A percentile compares a stretch with the other conserved stretches of the same genome.
Evolutionary conservation across 2,797 vertebrate genomes (phyloP).

Genomic region (Onychomys torridus): DNA sequence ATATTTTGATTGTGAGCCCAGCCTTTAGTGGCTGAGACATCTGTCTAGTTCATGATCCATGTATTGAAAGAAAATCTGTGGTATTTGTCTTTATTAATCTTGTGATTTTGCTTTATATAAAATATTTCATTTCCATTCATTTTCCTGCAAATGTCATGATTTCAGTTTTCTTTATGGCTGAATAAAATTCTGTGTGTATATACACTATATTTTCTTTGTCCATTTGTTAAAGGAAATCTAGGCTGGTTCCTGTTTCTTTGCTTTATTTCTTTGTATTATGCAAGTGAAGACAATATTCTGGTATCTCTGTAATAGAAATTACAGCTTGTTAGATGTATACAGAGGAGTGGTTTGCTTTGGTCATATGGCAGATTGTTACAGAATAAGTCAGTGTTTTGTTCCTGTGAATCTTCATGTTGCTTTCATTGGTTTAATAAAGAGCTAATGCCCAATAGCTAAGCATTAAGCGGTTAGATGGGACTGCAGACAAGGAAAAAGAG

Average conservation of each 20-base stretch:
- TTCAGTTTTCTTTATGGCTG: not conserved
- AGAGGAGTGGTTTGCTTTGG: not conserved
- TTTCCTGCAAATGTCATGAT: not conserved
- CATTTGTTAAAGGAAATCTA: not conserved
- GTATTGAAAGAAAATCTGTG: not conserved
- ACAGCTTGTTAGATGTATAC: not conserved
- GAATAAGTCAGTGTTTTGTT: too few species aligned
- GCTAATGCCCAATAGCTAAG: too few species aligned
- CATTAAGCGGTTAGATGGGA: too few species aligned
- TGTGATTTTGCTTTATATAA: not conserved
- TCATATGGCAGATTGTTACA: too few species aligned
- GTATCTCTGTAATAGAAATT: not conserved
- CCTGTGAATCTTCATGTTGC: too few species aligned
- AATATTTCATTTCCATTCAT: not conserved
- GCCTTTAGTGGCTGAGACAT: not conserved
- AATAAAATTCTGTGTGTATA: not conserved
- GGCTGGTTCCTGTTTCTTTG: not conserved
- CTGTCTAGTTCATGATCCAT: not conserved
- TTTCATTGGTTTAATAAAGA: too few species aligned
- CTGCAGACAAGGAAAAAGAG: too few species aligned
- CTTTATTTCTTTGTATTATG: not conserved
- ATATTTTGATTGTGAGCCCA: not conserved
- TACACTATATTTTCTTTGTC: not conserved
- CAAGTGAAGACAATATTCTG: not conserved
- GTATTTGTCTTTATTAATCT: not conserved